These are phyloP conservation scores for Nerophis ophidion DNA, from an alignment of 2,113 vertebrate species.

Conservation along the genomic window DNA sequence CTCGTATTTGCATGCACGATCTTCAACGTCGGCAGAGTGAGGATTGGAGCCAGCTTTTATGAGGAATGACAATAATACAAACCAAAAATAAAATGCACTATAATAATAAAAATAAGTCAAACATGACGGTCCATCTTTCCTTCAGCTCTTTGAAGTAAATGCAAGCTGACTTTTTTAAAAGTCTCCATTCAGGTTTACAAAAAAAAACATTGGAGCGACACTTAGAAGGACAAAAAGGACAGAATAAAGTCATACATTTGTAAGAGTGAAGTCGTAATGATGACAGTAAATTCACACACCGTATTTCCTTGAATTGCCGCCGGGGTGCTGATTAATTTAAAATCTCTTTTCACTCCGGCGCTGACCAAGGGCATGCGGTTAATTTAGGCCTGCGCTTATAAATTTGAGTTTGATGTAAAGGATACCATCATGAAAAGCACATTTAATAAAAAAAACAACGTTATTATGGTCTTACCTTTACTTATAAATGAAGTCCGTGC, in stretches of 20 bases:
- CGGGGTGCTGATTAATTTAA: no score
- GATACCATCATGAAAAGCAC: no score
- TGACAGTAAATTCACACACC: not conserved
- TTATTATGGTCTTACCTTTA: no score
- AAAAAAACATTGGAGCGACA: not conserved
- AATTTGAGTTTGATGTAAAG: no score
- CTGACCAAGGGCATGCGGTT: no score
- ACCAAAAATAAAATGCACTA: not conserved
- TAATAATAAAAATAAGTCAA: no score
- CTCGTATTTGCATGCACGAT: slow-evolving; percentile 49
- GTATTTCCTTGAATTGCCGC: no score
- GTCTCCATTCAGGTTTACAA: not conserved
- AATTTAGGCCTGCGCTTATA: no score
- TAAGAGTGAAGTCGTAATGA: not conserved
- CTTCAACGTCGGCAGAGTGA: slow-evolving; percentile 16
- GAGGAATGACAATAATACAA: slow-evolving; percentile 15
- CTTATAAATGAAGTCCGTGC: no score
- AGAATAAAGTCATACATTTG: not conserved
- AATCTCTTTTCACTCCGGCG: no score
- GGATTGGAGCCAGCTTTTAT: not conserved
- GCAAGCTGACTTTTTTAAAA: not conserved
- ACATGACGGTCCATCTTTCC: not conserved
- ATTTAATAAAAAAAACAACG: no score
- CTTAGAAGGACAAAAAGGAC: not conserved
- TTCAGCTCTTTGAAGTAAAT: no score